These are phyloP conservation scores for Polydesmus complanatus DNA, from an alignment of 2,888 invertebrate species.

Conservation along the genomic window DNA sequence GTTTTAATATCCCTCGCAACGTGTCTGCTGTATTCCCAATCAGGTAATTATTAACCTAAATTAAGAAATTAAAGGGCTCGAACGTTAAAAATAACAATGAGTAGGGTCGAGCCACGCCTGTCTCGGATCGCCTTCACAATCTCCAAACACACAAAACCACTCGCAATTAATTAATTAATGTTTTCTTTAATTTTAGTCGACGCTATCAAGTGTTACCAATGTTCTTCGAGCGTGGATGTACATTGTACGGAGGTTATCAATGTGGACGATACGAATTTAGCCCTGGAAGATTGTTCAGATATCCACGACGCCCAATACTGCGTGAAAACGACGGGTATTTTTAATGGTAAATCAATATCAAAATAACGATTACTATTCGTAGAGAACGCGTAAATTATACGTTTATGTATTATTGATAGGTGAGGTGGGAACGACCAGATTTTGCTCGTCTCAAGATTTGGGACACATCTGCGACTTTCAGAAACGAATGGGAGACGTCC, in stretches of 20 bases:
- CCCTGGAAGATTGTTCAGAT: constrained; percentile 44
- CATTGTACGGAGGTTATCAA: constrained; percentile 63
- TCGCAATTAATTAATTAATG: no score
- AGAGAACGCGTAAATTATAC: neutral
- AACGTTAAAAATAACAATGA: no score
- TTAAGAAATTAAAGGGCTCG: no score
- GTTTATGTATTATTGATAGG: constrained; percentile 38
- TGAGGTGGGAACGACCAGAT: constrained; percentile 74
- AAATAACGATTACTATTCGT: neutral
- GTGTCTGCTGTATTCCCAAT: no score
- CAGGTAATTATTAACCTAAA: no score
- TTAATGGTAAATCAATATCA: constrained; percentile 32
- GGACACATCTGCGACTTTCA: constrained; percentile 85
- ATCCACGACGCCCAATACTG: constrained; percentile 69
- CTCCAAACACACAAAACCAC: no score
- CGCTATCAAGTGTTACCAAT: constrained; percentile 72
- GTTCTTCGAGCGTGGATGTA: constrained; percentile 70
- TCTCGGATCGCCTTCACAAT: no score
- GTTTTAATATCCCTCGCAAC: no score
- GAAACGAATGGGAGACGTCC: constrained; percentile 63
- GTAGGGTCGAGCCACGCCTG: no score
- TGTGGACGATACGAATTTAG: constrained; percentile 33
- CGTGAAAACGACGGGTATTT: constrained; percentile 72
- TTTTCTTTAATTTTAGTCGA: constrained; percentile 2
- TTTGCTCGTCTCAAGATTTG: constrained; percentile 69